These are phyloP conservation scores for Cephonodes hylas DNA, from an alignment of 2,888 invertebrate genomes.

Conservation along the genomic window DNA sequence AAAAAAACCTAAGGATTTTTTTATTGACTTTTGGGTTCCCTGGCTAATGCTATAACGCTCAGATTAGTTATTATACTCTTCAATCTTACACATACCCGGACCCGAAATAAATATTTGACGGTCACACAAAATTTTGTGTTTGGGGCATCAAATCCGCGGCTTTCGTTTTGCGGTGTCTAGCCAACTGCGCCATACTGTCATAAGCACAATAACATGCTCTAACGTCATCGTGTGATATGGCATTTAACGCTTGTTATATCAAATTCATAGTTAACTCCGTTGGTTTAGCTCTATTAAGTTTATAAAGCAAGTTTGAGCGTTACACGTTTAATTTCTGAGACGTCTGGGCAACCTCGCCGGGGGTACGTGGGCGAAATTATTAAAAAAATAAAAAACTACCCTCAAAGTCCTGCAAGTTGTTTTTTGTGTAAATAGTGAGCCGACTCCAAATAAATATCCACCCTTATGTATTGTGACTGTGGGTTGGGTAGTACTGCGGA, in stretches of 20 bases:
- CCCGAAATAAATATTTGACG: no score
- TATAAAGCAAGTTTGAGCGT: neutral
- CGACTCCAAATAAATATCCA: constrained; percentile 18
- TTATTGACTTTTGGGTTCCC: no score
- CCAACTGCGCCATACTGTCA: no score
- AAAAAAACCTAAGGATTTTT: no score
- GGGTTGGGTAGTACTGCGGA: neutral
- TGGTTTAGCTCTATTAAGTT: neutral
- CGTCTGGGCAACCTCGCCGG: neutral
- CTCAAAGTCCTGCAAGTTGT: constrained; percentile 7
- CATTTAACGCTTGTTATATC: neutral
- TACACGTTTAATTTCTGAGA: neutral
- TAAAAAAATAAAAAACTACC: neutral
- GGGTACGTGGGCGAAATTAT: neutral
- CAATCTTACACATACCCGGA: no score
- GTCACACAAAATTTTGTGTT: no score
- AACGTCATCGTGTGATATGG: neutral
- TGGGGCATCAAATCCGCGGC: no score
- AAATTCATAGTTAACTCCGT: neutral
- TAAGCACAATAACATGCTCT: no score
- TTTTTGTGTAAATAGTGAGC: constrained; percentile 24
- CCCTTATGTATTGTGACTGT: neutral
- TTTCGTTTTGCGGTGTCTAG: no score
- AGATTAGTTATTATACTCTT: no score
- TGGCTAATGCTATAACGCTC: no score